These are phyloP conservation scores for Osmerus mordax DNA, from an alignment of 2,113 vertebrate genomes.

Conservation along the genomic window DNA sequence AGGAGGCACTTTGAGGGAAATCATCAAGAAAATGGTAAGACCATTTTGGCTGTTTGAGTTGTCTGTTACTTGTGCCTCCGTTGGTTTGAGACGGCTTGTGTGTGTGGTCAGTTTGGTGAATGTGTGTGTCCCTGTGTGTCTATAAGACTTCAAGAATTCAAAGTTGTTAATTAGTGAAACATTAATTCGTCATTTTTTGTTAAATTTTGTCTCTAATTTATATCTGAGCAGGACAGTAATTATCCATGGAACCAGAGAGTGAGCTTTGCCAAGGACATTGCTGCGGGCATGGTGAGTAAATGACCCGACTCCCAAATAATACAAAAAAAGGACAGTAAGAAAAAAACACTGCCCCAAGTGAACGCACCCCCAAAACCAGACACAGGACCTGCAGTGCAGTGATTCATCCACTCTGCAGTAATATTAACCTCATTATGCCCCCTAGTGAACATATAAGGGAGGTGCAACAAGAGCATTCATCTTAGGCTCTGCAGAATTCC, in stretches of 20 bases:
- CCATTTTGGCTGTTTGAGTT: constrained; percentile 20
- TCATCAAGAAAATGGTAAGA: constrained; percentile 92
- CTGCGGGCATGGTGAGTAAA: constrained; percentile 87
- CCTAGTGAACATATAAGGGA: constrained; percentile 40
- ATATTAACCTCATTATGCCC: constrained; percentile 28
- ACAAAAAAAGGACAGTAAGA: background rate
- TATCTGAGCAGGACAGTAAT: constrained; percentile 77
- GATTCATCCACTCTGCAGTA: background rate
- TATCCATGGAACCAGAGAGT: constrained; percentile 94
- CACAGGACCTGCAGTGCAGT: too few relatives aligned
- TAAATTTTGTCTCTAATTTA: background rate
- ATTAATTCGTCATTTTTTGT: background rate
- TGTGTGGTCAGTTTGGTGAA: constrained; percentile 1
- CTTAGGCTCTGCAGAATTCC: constrained; percentile 1
- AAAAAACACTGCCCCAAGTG: background rate
- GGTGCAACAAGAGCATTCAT: constrained; percentile 3
- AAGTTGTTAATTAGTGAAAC: background rate
- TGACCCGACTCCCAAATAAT: background rate
- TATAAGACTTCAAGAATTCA: background rate
- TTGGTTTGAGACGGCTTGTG: constrained; percentile 1
- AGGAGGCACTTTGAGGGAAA: constrained; percentile 88
- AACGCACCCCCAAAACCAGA: background rate
- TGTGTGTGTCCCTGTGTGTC: constrained; percentile 4
- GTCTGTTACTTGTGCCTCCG: constrained; percentile 4
- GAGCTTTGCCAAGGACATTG: constrained; percentile 93